Evolutionary conservation across 2,888 invertebrate genomes (phyloP).

Genomic region (Nebria brevicollis): DNA sequence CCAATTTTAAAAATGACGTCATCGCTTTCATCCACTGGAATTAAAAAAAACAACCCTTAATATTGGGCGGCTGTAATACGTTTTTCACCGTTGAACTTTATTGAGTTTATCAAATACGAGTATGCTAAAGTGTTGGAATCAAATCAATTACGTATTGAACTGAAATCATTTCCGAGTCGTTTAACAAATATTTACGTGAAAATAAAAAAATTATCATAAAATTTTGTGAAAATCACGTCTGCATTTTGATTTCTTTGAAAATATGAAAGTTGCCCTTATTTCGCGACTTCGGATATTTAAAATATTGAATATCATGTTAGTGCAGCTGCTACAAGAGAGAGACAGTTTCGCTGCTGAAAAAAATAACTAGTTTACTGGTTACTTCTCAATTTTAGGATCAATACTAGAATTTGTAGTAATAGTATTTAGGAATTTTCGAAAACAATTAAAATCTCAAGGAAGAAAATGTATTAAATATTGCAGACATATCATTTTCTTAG

Average conservation of each 20-base stretch:
- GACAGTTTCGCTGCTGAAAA: background rate
- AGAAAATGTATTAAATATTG: too few species aligned
- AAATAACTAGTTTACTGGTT: background rate
- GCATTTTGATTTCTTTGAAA: too few species aligned
- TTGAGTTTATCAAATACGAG: background rate
- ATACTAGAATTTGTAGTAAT: too few species aligned
- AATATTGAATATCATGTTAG: background rate
- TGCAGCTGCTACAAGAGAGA: background rate
- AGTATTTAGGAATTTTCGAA: too few species aligned
- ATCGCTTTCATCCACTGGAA: background rate
- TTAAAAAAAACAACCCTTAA: background rate
- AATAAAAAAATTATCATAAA: background rate
- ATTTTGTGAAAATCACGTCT: background rate
- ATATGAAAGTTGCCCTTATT: background rate
- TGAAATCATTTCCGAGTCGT: background rate
- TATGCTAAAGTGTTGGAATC: background rate
- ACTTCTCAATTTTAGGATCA: too few species aligned
- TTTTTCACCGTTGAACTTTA: background rate
- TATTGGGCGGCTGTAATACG: background rate
- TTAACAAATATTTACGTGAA: background rate
- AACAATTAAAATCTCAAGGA: too few species aligned
- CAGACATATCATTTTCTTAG: background rate
- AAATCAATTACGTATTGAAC: conserved; percentile 1
- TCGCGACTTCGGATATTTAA: background rate
- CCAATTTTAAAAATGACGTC: background rate